Evolutionary conservation across 2,113 vertebrate genomes (phyloP).

Genomic region (Tragulus kanchil): DNA sequence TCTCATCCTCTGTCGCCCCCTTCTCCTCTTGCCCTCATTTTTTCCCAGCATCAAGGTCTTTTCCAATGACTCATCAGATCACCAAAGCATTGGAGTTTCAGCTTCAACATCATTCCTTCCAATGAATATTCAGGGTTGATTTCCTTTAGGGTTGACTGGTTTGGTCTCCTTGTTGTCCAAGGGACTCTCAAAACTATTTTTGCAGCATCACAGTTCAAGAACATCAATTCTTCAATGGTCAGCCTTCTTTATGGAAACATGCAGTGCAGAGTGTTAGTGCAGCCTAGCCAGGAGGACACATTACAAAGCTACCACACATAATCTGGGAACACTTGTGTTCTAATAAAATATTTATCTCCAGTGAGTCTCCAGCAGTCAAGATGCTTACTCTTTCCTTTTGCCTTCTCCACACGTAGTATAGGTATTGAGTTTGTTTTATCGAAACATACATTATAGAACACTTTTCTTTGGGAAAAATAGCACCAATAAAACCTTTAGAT

Average conservation of each 20-base stretch:
- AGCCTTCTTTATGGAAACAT: not conserved
- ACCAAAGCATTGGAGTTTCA: too few species aligned
- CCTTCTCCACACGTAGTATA: not conserved
- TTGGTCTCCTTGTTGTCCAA: too few species aligned
- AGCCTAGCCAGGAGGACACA: rapidly evolving
- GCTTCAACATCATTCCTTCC: too few species aligned
- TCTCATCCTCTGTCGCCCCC: too few species aligned
- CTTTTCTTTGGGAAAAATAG: not conserved
- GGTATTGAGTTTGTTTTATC: not conserved
- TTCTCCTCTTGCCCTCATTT: too few species aligned
- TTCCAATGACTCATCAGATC: too few species aligned
- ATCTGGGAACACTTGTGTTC: not conserved
- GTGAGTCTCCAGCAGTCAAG: not conserved
- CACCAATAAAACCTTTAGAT: not conserved
- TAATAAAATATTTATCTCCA: not conserved
- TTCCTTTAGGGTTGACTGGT: too few species aligned
- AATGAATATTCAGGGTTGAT: too few species aligned
- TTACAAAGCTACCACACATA: not conserved
- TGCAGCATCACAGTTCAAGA: too few species aligned
- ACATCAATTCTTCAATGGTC: too few species aligned
- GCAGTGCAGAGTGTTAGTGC: not conserved
- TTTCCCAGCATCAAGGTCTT: too few species aligned
- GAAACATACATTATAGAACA: not conserved
- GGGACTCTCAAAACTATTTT: too few species aligned
- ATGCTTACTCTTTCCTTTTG: not conserved